Evolutionary conservation across 2,888 invertebrate species (phyloP).

Genomic region (Apantesis nais): DNA sequence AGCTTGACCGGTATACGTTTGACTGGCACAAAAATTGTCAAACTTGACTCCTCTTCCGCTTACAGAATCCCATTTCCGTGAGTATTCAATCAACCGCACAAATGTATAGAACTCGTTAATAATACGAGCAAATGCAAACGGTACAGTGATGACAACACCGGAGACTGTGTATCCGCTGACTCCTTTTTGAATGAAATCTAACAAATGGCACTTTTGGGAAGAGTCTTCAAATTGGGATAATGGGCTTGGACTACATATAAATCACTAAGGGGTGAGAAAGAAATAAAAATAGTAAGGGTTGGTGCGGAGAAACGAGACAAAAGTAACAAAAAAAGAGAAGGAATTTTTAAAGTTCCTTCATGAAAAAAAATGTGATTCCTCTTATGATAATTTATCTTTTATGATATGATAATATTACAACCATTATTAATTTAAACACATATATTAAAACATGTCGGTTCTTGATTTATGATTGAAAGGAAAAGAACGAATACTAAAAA

Average conservation of each 20-base stretch:
- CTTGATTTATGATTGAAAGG: not conserved
- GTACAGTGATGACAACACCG: slow-evolving; percentile 76
- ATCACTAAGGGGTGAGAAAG: slow-evolving; percentile 74
- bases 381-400: slow-evolving; percentile 27
- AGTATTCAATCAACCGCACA: slow-evolving; percentile 71
- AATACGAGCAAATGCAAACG: slow-evolving; percentile 56
- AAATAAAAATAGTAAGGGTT: slow-evolving; percentile 57
- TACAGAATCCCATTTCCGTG: slow-evolving; percentile 74
- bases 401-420: slow-evolving; percentile 28
- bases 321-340: slow-evolving; percentile 61
- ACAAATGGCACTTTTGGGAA: slow-evolving; percentile 73
- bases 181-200: slow-evolving; percentile 74
- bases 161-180: slow-evolving; percentile 77
- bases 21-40: slow-evolving; percentile 70
- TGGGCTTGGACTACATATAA: slow-evolving; percentile 67
- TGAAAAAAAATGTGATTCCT: slow-evolving; percentile 23
- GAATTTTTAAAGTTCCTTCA: slow-evolving; percentile 53
- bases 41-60: slow-evolving; percentile 70
- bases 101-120: slow-evolving; percentile 67
- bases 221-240: slow-evolving; percentile 64
- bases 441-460: not conserved
- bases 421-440: slow-evolving; percentile 1
- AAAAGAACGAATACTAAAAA: not conserved
- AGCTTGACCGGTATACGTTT: slow-evolving; percentile 63
- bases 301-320: slow-evolving; percentile 62